Base-by-base conservation (phyloP, 2,888 invertebrate genomes). In the Nomada ferruginata region DNA sequence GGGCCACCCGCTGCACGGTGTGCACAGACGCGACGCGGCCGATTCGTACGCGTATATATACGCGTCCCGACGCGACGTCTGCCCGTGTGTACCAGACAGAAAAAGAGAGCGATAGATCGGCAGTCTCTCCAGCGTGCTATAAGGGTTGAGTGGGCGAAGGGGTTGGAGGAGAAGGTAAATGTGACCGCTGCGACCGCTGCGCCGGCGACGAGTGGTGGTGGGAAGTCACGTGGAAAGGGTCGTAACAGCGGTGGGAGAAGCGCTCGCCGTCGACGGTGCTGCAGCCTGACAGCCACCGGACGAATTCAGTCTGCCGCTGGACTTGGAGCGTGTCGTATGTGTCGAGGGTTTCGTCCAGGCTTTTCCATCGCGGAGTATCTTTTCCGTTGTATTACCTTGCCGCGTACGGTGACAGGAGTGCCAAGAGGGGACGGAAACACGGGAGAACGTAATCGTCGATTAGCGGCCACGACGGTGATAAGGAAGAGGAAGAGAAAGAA, bases 301-400 rank as follows among this genome's bases (percentile, higher is more conserved):
- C 89, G 91, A 91, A 89, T 91, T 92, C 92, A 92, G 92, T 93
- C 92, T 91, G 90, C 91, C 92, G 92, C 89, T 89, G 89, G 92
- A 92, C 91, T 91, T 90, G 84, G 87, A 85, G 83, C 86, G 88
- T 72, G 84, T 72, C 26, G 79, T 88, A 80, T 81, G 87, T 85
- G 65, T 73, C 76, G 82, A 73, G 69, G 61, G 55, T 76, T 61
- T 73, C 36, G 87, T 81, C 80, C 85, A 82, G 83, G 71, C 71
- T 82, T 65, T 71, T 76, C 70, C 72, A 71, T 78, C 86, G 89
- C 84, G 73, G 57, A 65, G 20, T 53, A 73, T 47, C 47, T 52
- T 57, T 72, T 69, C 64, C 72, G 52, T 77, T 82, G 47, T 82
- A 82, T 73, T 69, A 83, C 53, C 61, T 72, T 44, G 71, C 76